Percentiles rank a stretch among this genome's conserved stretches.
phyloP scores from a whole-genome alignment of 2,888 invertebrate species.

The Rapana venosa region DNA sequence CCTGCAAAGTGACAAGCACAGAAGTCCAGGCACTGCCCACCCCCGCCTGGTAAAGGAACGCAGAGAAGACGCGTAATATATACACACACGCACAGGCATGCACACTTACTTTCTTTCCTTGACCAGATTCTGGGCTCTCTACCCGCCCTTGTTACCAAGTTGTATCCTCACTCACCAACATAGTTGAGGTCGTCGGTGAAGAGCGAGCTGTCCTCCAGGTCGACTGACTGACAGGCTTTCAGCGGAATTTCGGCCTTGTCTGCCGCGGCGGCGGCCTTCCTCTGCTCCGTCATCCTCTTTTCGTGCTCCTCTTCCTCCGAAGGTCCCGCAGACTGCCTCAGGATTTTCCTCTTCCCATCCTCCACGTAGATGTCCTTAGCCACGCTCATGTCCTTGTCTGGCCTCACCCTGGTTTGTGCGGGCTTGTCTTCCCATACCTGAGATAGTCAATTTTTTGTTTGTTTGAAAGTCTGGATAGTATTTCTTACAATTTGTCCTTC shows the following conservation, averaged over 20 bases:
- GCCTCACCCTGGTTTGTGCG: not conserved
- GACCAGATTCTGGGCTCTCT: too few species aligned
- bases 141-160: too few species aligned
- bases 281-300: not conserved
- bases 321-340: not conserved
- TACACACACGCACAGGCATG: too few species aligned
- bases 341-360: not conserved
- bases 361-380: constrained; percentile 14
- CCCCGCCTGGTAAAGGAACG: too few species aligned
- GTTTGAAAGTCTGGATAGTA: not conserved
- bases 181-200: not conserved
- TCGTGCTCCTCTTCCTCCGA: not conserved
- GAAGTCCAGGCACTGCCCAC: too few species aligned
- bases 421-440: constrained; percentile 20
- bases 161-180: not conserved
- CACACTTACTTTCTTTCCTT: too few species aligned
- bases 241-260: not conserved
- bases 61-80: too few species aligned
- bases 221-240: not conserved
- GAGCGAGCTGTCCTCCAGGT: constrained; percentile 15
- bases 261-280: not conserved
- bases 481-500: too few species aligned
- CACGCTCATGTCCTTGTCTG: not conserved
- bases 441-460: not conserved
- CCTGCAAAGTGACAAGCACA: too few species aligned